Evolutionary conservation across 2,113 vertebrate species (phyloP).

Genomic region (Noturus placidus): DNA sequence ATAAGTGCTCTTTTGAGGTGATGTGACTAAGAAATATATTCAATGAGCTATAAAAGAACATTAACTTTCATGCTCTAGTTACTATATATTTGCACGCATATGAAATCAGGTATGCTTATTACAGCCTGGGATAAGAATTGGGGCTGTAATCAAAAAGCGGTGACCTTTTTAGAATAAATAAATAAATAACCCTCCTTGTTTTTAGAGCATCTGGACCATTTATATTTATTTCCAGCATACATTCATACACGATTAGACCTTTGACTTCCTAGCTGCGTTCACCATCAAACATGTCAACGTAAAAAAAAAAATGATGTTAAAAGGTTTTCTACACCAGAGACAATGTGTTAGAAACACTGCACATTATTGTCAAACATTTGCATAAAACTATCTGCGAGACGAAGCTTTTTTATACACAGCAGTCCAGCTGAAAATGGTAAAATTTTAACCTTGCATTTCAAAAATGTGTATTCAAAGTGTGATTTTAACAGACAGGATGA

Average conservation of each 20-base stretch:
- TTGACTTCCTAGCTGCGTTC: neutral
- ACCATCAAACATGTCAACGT: neutral
- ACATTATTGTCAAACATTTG: constrained; percentile 17
- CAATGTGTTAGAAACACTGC: neutral
- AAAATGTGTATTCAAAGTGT: neutral
- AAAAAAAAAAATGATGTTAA: neutral
- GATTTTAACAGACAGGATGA: constrained; percentile 9
- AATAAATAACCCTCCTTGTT: neutral
- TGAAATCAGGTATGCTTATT: neutral
- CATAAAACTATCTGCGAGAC: neutral
- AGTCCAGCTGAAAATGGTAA: neutral
- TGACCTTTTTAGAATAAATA: neutral
- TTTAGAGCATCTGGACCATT: neutral
- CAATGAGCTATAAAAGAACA: neutral
- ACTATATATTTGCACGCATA: neutral
- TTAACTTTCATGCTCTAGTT: neutral
- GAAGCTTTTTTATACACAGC: neutral
- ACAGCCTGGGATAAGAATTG: neutral
- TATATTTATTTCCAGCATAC: neutral
- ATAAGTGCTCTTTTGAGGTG: neutral
- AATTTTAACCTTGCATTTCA: neutral
- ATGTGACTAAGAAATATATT: neutral
- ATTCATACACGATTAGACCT: neutral
- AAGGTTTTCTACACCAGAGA: neutral
- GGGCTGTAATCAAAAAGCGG: neutral